Percentiles rank a stretch among this genome's conserved stretches.
Conservation (phyloP, 2,113 vertebrate species). For the Tupaia chinensis region DNA sequence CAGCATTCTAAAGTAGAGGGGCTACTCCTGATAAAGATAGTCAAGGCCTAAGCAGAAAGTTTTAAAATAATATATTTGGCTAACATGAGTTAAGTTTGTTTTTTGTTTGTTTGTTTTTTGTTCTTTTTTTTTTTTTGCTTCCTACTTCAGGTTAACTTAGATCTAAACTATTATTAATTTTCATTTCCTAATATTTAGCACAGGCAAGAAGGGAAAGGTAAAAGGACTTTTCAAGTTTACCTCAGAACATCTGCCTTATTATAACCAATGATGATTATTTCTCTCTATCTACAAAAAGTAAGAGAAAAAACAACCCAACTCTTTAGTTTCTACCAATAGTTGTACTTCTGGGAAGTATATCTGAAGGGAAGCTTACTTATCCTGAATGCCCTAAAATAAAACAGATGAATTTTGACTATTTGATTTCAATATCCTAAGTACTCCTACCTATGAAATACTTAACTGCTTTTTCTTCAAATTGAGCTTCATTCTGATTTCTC, state of each 20-base stretch:
- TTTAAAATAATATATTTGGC: constrained; percentile 3
- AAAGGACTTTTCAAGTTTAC: constrained; percentile 27
- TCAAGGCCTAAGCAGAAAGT: background rate
- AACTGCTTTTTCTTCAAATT: constrained; percentile 83
- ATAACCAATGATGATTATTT: background rate
- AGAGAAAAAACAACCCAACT: background rate
- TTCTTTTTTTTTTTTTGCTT: constrained; percentile 21
- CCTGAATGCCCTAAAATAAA: constrained; percentile 38
- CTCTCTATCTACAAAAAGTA: background rate
- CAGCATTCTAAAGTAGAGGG: background rate
- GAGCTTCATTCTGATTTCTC: constrained; percentile 79
- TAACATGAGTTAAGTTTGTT: background rate
- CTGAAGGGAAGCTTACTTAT: constrained; percentile 37
- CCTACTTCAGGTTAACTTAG: background rate
- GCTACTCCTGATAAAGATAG: background rate
- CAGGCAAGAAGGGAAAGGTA: background rate
- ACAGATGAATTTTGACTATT: constrained; percentile 36
- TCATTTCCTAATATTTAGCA: background rate
- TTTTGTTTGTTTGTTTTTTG: no score
- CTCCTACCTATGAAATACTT: constrained; percentile 82
- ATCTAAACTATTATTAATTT: background rate
- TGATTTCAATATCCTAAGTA: constrained; percentile 68
- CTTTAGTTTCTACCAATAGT: background rate
- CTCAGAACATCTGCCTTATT: background rate
- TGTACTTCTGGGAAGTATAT: background rate